These are phyloP conservation scores for Cavia aperea DNA, from an alignment of 2,113 vertebrate species.

Conservation along the genomic window DNA sequence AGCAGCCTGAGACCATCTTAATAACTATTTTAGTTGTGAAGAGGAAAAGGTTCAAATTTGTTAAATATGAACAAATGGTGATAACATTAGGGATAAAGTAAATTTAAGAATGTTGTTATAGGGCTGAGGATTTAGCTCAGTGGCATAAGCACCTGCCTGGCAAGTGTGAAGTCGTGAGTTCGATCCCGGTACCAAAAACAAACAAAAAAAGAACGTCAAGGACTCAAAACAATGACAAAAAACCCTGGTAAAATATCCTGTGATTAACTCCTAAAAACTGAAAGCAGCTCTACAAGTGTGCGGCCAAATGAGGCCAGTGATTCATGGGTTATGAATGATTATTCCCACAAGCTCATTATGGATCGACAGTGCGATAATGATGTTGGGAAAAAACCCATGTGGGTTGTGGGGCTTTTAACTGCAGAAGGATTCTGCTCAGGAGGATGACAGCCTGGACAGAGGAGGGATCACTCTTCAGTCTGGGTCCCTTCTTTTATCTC, in stretches of 20 bases:
- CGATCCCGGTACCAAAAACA: no score
- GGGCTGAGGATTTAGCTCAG: no score
- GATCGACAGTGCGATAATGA: neutral
- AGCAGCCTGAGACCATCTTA: neutral
- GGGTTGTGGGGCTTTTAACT: neutral
- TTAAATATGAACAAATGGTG: neutral
- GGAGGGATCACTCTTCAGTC: neutral
- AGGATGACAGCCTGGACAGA: neutral
- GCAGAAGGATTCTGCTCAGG: neutral
- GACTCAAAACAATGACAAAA: neutral
- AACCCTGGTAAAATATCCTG: neutral
- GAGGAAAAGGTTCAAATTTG: neutral
- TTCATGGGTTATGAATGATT: neutral
- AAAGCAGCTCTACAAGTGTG: neutral
- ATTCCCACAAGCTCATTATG: neutral
- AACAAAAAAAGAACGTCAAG: neutral
- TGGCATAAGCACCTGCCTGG: no score
- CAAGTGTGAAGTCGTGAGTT: no score
- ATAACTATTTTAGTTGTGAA: neutral
- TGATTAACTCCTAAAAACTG: slow-evolving; percentile 13
- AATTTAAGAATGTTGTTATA: slow-evolving; percentile 18
- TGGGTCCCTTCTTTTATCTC: neutral
- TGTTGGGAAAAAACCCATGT: neutral
- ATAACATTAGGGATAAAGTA: neutral
- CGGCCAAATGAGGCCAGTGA: neutral